Conservation (phyloP, 2,888 invertebrate genomes). For the Argyra leucocephala region DNA sequence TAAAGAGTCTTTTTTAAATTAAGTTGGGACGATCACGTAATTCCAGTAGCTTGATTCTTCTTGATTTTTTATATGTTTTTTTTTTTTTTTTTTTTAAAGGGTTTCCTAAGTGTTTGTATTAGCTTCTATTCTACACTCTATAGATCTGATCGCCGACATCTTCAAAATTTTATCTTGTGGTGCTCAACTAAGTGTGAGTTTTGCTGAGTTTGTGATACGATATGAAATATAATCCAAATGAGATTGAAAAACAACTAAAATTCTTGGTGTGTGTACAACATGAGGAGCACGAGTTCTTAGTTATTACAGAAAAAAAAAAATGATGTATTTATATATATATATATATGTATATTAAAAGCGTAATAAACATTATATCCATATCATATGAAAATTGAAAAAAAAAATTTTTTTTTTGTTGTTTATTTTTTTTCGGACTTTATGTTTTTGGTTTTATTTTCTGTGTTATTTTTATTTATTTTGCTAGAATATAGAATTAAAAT, state of each 20-base stretch:
- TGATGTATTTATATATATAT: too few species aligned
- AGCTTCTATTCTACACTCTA: not conserved
- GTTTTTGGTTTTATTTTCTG: too few species aligned
- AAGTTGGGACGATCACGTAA: conserved; percentile 3
- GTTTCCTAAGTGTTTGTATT: not conserved
- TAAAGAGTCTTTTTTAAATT: not conserved
- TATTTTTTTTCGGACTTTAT: too few species aligned
- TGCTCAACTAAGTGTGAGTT: not conserved
- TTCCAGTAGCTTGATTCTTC: not conserved
- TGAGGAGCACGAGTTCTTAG: not conserved
- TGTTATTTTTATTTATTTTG: too few species aligned
- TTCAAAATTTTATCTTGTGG: not conserved
- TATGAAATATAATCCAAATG: not conserved
- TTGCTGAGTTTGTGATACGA: not conserved
- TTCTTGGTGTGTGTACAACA: not conserved
- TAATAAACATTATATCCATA: not conserved
- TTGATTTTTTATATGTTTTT: not conserved
- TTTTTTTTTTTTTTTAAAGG: not conserved
- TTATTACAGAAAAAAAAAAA: not conserved
- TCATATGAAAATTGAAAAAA: not conserved
- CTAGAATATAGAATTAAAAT: too few species aligned
- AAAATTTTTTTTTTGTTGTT: not conserved
- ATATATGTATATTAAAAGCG: too few species aligned
- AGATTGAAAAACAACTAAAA: not conserved
- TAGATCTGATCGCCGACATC: not conserved